Conservation (phyloP, 2,888 invertebrate genomes). For the Augochlorella aurata region DNA sequence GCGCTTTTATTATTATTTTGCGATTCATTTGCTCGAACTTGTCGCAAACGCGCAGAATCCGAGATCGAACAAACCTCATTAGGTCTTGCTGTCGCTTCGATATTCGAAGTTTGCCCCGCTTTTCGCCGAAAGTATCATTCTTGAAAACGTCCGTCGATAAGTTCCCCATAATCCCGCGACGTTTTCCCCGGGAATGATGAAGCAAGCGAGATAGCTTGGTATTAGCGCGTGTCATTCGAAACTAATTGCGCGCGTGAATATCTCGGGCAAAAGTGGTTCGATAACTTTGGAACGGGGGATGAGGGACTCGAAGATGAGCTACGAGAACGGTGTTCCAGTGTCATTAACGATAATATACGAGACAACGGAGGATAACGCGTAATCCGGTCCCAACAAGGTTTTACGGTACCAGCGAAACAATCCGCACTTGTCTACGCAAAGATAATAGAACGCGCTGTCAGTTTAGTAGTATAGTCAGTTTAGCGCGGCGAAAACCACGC, state of each 20-base stretch:
- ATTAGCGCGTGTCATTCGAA: background rate
- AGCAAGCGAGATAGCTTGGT: background rate
- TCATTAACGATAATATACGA: slow-evolving; percentile 5
- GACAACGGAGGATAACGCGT: background rate
- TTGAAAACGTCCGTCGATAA: too few species aligned
- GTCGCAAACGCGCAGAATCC: too few species aligned
- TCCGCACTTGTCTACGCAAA: background rate
- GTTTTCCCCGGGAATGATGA: too few species aligned
- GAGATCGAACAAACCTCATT: too few species aligned
- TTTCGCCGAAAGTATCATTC: too few species aligned
- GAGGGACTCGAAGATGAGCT: background rate
- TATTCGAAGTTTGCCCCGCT: too few species aligned
- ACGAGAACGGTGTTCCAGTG: background rate
- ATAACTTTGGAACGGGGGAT: background rate
- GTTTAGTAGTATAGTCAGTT: background rate
- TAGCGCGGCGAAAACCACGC: background rate
- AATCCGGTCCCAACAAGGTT: background rate
- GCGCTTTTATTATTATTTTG: too few species aligned
- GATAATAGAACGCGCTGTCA: background rate
- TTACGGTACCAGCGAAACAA: background rate
- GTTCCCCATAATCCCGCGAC: too few species aligned
- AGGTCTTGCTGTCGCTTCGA: too few species aligned
- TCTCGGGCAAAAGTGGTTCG: background rate
- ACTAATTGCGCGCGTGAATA: background rate
- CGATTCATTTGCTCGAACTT: too few species aligned